phyloP scores from a whole-genome alignment of 2,888 invertebrate species.

The Heliconius ismenius region DNA sequence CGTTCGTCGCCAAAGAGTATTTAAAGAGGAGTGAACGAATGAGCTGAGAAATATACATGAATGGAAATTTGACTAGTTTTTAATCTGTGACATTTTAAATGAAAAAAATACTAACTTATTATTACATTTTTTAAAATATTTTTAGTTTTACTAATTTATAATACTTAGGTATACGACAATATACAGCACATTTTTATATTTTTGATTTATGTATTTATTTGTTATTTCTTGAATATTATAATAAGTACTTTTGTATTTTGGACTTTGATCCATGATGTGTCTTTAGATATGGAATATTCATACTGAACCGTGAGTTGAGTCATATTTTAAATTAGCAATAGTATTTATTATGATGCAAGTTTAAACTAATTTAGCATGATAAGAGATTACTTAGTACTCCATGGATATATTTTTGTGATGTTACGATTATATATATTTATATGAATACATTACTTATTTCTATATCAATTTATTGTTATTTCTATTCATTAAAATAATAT shows the following conservation, averaged over 20 bases:
- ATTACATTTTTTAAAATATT: background rate
- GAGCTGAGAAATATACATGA: background rate
- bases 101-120: background rate
- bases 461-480: background rate
- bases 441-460: background rate
- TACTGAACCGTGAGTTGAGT: background rate
- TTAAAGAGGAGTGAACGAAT: slow-evolving; percentile 20
- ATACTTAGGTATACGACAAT: background rate
- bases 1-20: slow-evolving; percentile 16
- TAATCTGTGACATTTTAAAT: background rate
- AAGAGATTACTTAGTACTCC: background rate
- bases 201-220: background rate
- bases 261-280: slow-evolving; percentile 21
- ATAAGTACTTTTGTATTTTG: slow-evolving; percentile 1
- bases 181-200: background rate
- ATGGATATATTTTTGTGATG: background rate
- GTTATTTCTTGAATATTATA: background rate
- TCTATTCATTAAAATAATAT: too few species aligned
- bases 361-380: background rate
- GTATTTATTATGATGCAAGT: slow-evolving; percentile 23
- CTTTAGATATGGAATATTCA: background rate
- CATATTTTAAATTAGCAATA: background rate
- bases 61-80: background rate
- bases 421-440: background rate
- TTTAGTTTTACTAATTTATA: background rate